Evolutionary conservation across 2,888 invertebrate species (phyloP), one percentile per base, ranked within the genome.

Genomic region (Lasioglossum leucozonium): DNA sequence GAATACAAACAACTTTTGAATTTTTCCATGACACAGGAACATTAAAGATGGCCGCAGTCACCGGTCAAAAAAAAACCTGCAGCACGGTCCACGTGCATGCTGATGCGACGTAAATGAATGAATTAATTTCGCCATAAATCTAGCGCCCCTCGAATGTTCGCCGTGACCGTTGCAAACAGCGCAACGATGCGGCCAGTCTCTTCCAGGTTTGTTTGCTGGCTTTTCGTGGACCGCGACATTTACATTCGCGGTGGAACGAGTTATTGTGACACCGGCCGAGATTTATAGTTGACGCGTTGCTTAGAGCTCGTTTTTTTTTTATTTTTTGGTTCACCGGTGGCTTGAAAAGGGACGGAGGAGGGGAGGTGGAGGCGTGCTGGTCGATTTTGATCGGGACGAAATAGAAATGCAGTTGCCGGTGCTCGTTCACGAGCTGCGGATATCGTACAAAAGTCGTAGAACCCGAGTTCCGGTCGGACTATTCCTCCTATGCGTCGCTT

Each of bases 241-340:
- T 81, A 81, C 81, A 81, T 79, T 81, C 65, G 51, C 22, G 67
- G 42, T 34, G 37, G 79, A 55, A 79, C 81, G 81, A 81, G 79
- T 81, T 81, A 79, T 79, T 79, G 81, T 72, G 79, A 67, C 44
- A 37, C 40, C 51, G 26, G 22, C 11, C n/a, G 72, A 67, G 81
- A 81, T 81, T 81, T 81, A 81, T 79, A 30, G 81, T 81, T 73
- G 81, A 79, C 79, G 72, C 79, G 72, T 78, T 73, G 81, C 81
- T 81, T 81, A 79, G 72, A 79, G 72, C 72, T 37, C 37, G 55
- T n/a, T 42, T 58, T 44, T 72, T 42, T 34, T 58, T 58, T 58
- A 13, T 58, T 26, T 58, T 58, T 58, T 26, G 4, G 58, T 26
- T 62, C 78, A 22, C 22, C 26, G 58, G 67, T 30, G 69, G 58